A percentile compares a stretch with the other conserved stretches of the same genome.
phyloP scores from a whole-genome alignment of 1,140 invertebrate genomes.

The Danaus plexippus region DNA sequence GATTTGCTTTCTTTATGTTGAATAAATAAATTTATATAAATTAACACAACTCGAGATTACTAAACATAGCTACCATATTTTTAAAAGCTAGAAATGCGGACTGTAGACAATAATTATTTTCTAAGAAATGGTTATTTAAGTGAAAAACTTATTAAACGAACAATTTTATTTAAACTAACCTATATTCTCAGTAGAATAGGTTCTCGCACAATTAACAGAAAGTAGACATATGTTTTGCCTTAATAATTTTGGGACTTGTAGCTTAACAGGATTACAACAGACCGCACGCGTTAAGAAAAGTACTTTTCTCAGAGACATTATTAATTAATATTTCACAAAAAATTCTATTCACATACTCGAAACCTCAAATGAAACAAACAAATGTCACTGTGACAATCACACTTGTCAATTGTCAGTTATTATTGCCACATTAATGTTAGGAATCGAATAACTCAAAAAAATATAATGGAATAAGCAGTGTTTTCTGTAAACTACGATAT shows the following conservation, averaged over 20 bases:
- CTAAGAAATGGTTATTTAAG: not conserved
- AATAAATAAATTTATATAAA: not conserved
- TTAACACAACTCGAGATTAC: not conserved
- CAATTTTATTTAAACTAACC: slow-evolving; percentile 46
- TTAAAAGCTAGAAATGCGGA: too few relatives aligned
- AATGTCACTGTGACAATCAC: slow-evolving; percentile 7
- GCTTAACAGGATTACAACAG: slow-evolving; percentile 36
- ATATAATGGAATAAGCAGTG: too few relatives aligned
- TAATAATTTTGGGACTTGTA: slow-evolving; percentile 39
- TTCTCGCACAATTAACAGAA: slow-evolving; percentile 42
- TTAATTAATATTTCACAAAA: slow-evolving; percentile 24
- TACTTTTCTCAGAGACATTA: slow-evolving; percentile 61
- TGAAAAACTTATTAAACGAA: slow-evolving; percentile 4
- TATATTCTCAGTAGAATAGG: slow-evolving; percentile 55
- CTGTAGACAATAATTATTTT: slow-evolving; percentile 1
- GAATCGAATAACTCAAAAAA: too few relatives aligned
- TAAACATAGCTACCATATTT: too few relatives aligned
- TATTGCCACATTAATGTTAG: too few relatives aligned
- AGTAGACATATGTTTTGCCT: slow-evolving; percentile 47
- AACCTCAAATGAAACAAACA: too few relatives aligned
- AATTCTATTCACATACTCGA: slow-evolving; percentile 43
- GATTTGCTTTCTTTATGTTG: too few relatives aligned
- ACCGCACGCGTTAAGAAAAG: slow-evolving; percentile 46
- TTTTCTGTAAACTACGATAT: too few relatives aligned
- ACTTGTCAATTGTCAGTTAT: not conserved